Evolutionary conservation across 2,888 invertebrate species (phyloP).

Genomic region (Tiliacea citrago): DNA sequence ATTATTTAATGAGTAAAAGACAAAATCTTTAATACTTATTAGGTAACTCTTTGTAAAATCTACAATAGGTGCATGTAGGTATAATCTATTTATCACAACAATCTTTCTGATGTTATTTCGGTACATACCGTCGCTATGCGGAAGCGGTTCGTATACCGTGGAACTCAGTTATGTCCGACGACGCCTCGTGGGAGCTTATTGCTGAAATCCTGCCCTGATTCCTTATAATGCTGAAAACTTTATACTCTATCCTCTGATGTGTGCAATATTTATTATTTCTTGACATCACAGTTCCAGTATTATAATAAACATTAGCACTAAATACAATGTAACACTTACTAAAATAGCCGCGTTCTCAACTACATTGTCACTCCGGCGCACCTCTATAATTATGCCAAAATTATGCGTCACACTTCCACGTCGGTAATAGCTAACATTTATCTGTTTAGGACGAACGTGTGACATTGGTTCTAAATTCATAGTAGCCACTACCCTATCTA

Average conservation of each 20-base stretch:
- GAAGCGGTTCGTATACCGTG: constrained; percentile 2
- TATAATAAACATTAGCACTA: constrained; percentile 6
- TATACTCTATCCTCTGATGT: not conserved
- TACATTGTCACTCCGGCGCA: constrained; percentile 52
- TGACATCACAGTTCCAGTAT: constrained; percentile 3
- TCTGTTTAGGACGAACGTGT: constrained; percentile 79
- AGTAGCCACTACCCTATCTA: constrained; percentile 75
- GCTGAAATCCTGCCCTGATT: not conserved
- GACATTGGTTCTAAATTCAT: constrained; percentile 88
- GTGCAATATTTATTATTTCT: constrained; percentile 1
- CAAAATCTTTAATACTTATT: not conserved
- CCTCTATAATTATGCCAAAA: constrained; percentile 59
- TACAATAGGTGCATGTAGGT: not conserved
- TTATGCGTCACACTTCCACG: constrained; percentile 69
- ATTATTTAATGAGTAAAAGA: not conserved
- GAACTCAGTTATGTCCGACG: constrained; percentile 28
- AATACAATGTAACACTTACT: constrained; percentile 28
- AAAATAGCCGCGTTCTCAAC: constrained; percentile 43
- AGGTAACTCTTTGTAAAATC: not conserved
- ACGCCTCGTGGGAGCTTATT: not conserved
- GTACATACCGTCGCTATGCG: constrained; percentile 27
- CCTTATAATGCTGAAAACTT: not conserved
- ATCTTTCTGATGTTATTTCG: constrained; percentile 20
- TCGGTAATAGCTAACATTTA: constrained; percentile 73
- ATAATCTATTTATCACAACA: not conserved